phyloP scores from a whole-genome alignment of 2,113 vertebrate genomes.

The Oreotragus oreotragus region DNA sequence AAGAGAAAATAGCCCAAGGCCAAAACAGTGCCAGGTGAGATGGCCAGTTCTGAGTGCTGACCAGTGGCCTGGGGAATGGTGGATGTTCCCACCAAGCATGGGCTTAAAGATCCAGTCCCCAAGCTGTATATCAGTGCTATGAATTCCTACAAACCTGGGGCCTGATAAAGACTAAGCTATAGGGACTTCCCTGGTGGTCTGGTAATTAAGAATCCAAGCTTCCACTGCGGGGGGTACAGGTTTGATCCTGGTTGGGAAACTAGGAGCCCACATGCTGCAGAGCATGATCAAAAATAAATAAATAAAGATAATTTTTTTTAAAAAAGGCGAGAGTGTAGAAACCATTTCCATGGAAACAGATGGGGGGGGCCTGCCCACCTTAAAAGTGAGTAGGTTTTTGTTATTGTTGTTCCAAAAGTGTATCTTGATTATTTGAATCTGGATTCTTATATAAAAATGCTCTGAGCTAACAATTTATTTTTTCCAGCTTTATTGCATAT shows the following conservation, averaged over 20 bases:
- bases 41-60: background rate
- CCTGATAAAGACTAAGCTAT: background rate
- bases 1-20: background rate
- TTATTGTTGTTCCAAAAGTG: background rate
- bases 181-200: background rate
- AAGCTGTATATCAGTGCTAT: accelerated
- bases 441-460: background rate
- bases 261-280: background rate
- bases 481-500: background rate
- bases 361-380: background rate
- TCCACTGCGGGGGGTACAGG: background rate
- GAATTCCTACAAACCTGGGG: background rate
- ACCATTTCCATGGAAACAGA: background rate
- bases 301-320: background rate
- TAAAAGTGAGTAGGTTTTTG: background rate
- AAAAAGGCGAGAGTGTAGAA: background rate
- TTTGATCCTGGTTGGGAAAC: background rate
- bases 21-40: background rate
- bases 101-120: background rate
- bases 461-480: background rate
- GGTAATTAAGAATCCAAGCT: background rate
- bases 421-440: background rate
- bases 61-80: background rate
- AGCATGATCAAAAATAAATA: background rate
- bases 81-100: background rate